Percentiles rank a stretch among this genome's conserved stretches.
Evolutionary conservation across 2,113 vertebrate species (phyloP).

Genomic region (human (Homo sapiens)): DNA sequence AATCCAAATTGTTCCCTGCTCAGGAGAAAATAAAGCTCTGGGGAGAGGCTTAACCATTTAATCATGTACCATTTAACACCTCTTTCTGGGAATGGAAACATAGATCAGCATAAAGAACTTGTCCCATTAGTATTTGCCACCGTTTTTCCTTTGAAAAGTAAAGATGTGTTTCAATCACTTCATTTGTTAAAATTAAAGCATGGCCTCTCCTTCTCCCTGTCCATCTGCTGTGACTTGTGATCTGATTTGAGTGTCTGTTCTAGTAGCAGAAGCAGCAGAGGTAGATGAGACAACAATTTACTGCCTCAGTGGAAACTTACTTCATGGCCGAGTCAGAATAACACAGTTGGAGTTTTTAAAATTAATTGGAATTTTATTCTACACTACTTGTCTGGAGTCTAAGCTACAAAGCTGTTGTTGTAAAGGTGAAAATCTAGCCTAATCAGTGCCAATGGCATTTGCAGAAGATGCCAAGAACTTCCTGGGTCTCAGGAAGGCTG

Average conservation of each 20-base stretch:
- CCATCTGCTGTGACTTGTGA: background rate
- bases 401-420: background rate
- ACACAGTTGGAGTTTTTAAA: background rate
- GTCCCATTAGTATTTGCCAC: background rate
- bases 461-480: background rate
- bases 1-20: background rate
- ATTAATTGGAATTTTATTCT: background rate
- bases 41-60: background rate
- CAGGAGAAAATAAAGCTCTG: background rate
- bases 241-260: background rate
- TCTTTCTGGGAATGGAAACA: background rate
- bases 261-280: background rate
- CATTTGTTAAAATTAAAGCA: background rate
- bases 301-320: background rate
- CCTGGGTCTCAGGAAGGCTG: background rate
- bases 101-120: background rate
- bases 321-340: background rate
- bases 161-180: background rate
- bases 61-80: background rate
- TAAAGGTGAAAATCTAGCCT: background rate
- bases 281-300: background rate
- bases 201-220: background rate
- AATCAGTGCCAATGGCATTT: too few species aligned
- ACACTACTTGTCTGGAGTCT: background rate
- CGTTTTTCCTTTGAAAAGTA: background rate